phyloP scores from a whole-genome alignment of 2,113 vertebrate genomes.

The Bagarius yarrelli region DNA sequence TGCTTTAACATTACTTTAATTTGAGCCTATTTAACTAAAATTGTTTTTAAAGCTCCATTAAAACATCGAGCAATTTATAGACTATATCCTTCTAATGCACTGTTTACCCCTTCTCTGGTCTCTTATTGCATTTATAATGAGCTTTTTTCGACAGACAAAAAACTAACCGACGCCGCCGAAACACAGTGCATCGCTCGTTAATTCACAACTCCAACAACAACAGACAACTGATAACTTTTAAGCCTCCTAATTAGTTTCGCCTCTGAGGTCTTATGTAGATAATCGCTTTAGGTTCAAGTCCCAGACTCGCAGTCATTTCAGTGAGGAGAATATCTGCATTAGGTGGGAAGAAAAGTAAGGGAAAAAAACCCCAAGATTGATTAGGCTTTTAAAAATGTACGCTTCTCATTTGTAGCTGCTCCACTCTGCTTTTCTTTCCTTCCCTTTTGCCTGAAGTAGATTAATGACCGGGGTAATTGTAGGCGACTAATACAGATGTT shows the following conservation, averaged over 20 bases:
- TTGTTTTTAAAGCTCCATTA: no score
- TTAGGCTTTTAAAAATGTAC: constrained; percentile 35
- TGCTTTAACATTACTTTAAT: no score
- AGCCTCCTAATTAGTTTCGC: constrained; percentile 19
- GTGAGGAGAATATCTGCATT: constrained; percentile 18
- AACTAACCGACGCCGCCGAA: not conserved
- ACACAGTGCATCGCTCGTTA: not conserved
- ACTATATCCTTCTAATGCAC: no score
- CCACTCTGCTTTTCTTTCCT: constrained; percentile 12
- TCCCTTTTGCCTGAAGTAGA: constrained; percentile 22
- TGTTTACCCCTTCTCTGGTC: no score
- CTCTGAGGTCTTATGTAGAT: constrained; percentile 13
- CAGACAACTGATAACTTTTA: constrained; percentile 8
- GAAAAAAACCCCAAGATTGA: constrained; percentile 37
- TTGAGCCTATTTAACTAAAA: no score
- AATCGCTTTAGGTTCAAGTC: constrained; percentile 15
- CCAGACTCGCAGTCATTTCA: constrained; percentile 20
- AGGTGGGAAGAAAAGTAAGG: constrained; percentile 10
- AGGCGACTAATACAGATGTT: constrained; percentile 43
- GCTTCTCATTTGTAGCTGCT: constrained; percentile 33
- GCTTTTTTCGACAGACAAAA: not conserved
- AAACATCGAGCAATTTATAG: no score
- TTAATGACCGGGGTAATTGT: constrained; percentile 44
- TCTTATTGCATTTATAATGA: not conserved
- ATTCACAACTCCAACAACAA: not conserved